These are phyloP conservation scores for Xenopus borealis DNA, from an alignment of 2,113 vertebrate genomes.

Conservation along the genomic window DNA sequence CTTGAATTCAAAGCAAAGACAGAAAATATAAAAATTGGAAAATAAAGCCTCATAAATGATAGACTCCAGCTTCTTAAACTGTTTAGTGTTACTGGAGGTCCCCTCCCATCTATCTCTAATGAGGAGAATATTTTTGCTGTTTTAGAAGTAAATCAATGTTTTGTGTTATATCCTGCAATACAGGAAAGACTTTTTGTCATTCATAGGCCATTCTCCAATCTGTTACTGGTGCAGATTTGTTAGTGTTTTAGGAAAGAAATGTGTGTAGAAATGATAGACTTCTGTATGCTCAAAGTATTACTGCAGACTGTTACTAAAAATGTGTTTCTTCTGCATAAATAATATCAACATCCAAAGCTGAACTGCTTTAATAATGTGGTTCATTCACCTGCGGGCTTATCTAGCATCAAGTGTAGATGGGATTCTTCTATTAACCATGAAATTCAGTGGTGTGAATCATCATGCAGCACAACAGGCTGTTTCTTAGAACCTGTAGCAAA, in stretches of 20 bases:
- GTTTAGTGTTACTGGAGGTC: slow-evolving; percentile 30
- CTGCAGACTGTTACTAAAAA: too few relatives aligned
- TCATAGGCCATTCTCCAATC: too few relatives aligned
- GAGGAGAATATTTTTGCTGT: too few relatives aligned
- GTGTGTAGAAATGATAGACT: neutral
- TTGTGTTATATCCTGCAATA: too few relatives aligned
- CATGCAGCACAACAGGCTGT: neutral
- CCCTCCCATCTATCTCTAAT: neutral
- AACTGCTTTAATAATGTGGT: too few relatives aligned
- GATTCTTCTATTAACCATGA: neutral
- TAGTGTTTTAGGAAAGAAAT: neutral
- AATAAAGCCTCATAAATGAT: slow-evolving; percentile 24
- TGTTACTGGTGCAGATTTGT: neutral
- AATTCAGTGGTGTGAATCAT: neutral
- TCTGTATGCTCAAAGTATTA: neutral
- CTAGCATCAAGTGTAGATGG: neutral
- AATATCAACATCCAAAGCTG: too few relatives aligned
- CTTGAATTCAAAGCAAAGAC: slow-evolving; percentile 19
- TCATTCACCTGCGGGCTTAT: neutral
- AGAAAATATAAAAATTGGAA: slow-evolving; percentile 28
- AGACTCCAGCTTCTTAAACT: slow-evolving; percentile 40
- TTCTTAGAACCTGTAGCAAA: neutral
- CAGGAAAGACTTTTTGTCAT: too few relatives aligned
- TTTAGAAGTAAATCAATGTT: too few relatives aligned
- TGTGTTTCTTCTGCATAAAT: too few relatives aligned